Evolutionary conservation across 1,140 invertebrate species (phyloP).

Genomic region (Teleopsis dalmanni): DNA sequence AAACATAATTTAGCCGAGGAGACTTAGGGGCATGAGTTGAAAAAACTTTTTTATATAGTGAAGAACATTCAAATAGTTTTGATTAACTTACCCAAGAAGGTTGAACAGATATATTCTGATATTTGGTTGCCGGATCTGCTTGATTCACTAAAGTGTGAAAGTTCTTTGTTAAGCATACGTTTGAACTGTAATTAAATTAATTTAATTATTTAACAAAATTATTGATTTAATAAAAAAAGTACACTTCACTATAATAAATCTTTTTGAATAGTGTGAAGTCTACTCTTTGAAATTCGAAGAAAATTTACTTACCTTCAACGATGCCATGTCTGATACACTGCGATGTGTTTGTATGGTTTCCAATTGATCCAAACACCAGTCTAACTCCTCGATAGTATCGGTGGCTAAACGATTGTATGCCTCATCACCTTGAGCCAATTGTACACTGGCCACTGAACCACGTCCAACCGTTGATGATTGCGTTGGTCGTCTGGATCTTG

Average conservation of each 20-base stretch:
- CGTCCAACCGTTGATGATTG: conserved; percentile 35
- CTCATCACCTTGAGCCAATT: conserved; percentile 64
- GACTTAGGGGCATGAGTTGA: no score
- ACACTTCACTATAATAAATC: not conserved
- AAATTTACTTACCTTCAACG: conserved; percentile 75
- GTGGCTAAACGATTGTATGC: conserved; percentile 84
- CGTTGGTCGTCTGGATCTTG: conserved; percentile 42
- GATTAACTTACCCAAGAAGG: conserved; percentile 85
- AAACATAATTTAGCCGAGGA: no score
- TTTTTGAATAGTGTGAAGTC: not conserved
- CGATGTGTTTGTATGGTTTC: conserved; percentile 99
- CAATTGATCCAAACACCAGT: conserved; percentile 99
- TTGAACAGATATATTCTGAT: conserved; percentile 97
- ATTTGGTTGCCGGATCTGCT: conserved; percentile 99
- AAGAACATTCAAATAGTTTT: not conserved
- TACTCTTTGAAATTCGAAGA: not conserved
- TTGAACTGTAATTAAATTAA: conserved; percentile 75
- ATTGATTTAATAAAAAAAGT: not conserved
- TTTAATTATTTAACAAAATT: conserved; percentile 1
- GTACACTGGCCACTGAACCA: conserved; percentile 27
- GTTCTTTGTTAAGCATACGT: conserved; percentile 98
- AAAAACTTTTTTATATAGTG: no score
- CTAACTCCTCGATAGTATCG: conserved; percentile 96
- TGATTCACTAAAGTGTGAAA: conserved; percentile 97
- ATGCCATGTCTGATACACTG: conserved; percentile 99